A percentile compares a stretch with the other conserved stretches of the same genome.
phyloP scores from a whole-genome alignment of 2,888 invertebrate genomes.

The Campoplex capitator region DNA sequence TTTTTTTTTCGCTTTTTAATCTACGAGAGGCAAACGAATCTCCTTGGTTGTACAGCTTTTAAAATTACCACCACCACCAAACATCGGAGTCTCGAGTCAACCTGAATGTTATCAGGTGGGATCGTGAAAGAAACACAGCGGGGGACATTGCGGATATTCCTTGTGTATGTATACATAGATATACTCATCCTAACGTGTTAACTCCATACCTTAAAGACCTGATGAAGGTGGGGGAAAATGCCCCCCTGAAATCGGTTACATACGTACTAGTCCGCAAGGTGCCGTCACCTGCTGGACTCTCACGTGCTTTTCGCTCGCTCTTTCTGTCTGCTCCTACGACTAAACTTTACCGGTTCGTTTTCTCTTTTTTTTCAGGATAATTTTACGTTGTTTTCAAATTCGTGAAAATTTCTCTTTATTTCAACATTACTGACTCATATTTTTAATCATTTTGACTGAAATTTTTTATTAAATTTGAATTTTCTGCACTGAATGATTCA shows the following conservation, averaged over 20 bases:
- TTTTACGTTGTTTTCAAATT: neutral
- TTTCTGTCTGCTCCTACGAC: neutral
- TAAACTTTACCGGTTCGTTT: neutral
- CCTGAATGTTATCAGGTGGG: constrained; percentile 60
- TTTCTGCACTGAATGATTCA: too few species aligned
- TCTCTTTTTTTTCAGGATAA: neutral
- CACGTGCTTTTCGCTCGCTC: neutral
- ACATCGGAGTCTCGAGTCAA: constrained; percentile 19
- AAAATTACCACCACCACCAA: constrained; percentile 35
- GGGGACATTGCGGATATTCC: constrained; percentile 14
- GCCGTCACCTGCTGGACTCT: constrained; percentile 75
- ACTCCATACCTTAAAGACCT: constrained; percentile 16
- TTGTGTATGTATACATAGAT: neutral
- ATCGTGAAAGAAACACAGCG: constrained; percentile 40
- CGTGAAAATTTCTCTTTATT: neutral
- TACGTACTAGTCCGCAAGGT: constrained; percentile 73
- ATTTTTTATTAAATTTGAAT: too few species aligned
- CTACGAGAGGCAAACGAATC: constrained; percentile 29
- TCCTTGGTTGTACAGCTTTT: constrained; percentile 32
- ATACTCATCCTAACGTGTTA: constrained; percentile 57
- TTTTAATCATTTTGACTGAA: too few species aligned
- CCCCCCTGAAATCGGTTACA: neutral
- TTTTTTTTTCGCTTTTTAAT: constrained; percentile 2
- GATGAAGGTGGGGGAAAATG: constrained; percentile 36
- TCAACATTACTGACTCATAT: too few species aligned